Conservation (phyloP, 2,797 vertebrate genomes). For the Brotula barbata region DNA sequence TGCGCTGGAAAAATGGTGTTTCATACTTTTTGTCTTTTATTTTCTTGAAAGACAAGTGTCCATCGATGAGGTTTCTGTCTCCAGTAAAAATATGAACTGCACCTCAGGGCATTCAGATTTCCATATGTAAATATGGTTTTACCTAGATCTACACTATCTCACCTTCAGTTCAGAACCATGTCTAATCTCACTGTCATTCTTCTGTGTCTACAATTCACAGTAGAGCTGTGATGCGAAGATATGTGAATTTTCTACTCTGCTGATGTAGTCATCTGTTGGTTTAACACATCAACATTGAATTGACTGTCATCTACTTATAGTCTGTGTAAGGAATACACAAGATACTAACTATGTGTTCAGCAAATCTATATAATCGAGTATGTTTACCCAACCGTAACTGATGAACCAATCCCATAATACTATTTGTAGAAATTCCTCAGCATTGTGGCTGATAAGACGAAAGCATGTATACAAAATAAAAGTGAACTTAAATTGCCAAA, state of each 20-base stretch:
- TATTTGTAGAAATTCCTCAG: slow-evolving; percentile 8
- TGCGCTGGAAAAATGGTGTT: slow-evolving; percentile 9
- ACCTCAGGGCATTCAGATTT: slow-evolving; percentile 52
- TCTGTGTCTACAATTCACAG: neutral
- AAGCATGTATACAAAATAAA: slow-evolving; percentile 8
- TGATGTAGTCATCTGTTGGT: neutral
- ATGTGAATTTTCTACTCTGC: neutral
- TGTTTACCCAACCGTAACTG: slow-evolving; percentile 10
- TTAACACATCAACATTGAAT: slow-evolving; percentile 13
- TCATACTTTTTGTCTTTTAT: slow-evolving; percentile 12
- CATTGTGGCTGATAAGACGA: neutral
- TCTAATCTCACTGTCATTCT: slow-evolving; percentile 11
- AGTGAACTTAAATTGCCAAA: slow-evolving; percentile 5
- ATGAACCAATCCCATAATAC: slow-evolving; percentile 5
- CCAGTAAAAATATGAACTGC: slow-evolving; percentile 24
- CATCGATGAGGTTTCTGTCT: slow-evolving; percentile 40
- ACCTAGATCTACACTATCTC: slow-evolving; percentile 25
- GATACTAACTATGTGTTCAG: neutral
- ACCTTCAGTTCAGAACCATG: slow-evolving; percentile 5
- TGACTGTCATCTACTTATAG: slow-evolving; percentile 9
- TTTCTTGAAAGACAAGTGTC: slow-evolving; percentile 18
- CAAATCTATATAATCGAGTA: slow-evolving; percentile 9
- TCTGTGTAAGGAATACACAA: slow-evolving; percentile 11
- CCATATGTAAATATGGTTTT: slow-evolving; percentile 48
- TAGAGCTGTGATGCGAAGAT: neutral